phyloP scores from a whole-genome alignment of 2,797 vertebrate genomes.

The Distichodus sexfasciatus region DNA sequence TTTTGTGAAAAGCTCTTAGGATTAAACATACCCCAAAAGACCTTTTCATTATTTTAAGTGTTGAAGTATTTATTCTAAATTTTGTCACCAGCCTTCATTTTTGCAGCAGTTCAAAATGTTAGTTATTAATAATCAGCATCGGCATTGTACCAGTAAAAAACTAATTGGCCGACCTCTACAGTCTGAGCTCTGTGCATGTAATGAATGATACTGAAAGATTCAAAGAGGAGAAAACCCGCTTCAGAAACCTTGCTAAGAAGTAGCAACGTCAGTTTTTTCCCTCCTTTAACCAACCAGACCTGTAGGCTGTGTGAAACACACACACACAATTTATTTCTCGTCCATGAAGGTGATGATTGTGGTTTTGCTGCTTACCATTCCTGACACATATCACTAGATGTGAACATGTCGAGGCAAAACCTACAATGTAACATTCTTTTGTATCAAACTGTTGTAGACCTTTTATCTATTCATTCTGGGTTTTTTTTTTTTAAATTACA shows the following conservation, averaged over 20 bases:
- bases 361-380: conserved; percentile 53
- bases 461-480: conserved; percentile 75
- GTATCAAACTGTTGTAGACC: conserved; percentile 66
- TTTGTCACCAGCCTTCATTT: too few relatives aligned
- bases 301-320: neutral
- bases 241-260: neutral
- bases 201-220: neutral
- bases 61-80: too few relatives aligned
- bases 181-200: conserved; percentile 8
- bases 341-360: conserved; percentile 26
- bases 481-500: conserved; percentile 75
- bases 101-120: too few relatives aligned
- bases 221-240: neutral
- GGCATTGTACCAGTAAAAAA: too few relatives aligned
- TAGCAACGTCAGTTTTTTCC: conserved; percentile 9
- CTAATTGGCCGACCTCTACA: too few relatives aligned
- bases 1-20: too few relatives aligned
- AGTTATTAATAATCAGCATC: too few relatives aligned
- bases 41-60: too few relatives aligned
- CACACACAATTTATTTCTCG: conserved; percentile 36
- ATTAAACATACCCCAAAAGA: too few relatives aligned
- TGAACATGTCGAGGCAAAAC: conserved; percentile 57
- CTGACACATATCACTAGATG: conserved; percentile 47
- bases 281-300: conserved; percentile 19
- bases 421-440: conserved; percentile 66